Percentiles rank a stretch among this genome's conserved stretches.
These are phyloP conservation scores for Lumbricus terrestris DNA, from an alignment of 2,888 invertebrate species.

Conservation along the genomic window DNA sequence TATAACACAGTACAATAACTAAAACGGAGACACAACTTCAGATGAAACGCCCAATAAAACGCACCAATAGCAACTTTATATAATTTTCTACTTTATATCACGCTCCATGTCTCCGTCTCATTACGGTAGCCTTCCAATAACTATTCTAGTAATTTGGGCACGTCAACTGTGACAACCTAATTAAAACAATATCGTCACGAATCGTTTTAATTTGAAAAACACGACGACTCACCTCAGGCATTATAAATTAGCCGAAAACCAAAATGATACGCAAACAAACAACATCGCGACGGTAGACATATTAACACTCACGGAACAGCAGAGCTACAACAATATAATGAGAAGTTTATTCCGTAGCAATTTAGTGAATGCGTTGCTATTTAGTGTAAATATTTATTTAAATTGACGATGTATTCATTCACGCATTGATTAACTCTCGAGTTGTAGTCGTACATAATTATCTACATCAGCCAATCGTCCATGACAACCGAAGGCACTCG, in stretches of 20 bases:
- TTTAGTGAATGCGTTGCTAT: not conserved
- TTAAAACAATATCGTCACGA: not conserved
- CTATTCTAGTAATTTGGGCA: not conserved
- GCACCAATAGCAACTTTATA: no score
- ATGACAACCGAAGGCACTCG: not conserved
- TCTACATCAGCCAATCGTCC: not conserved
- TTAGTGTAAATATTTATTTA: not conserved
- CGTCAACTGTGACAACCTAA: not conserved
- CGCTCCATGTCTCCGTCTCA: not conserved
- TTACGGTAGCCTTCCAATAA: not conserved
- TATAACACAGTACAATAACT: not conserved
- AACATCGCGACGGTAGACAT: not conserved
- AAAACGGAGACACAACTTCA: not conserved
- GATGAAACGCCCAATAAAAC: not conserved
- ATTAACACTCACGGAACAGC: not conserved
- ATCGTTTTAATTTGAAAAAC: not conserved
- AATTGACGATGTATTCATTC: not conserved
- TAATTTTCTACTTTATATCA: not conserved
- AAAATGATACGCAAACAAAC: not conserved
- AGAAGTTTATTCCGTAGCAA: not conserved
- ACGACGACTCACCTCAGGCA: not conserved
- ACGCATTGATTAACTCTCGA: not conserved
- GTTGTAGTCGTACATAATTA: conserved; percentile 3
- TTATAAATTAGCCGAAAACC: not conserved
- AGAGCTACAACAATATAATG: not conserved